Percentiles rank a stretch among this genome's conserved stretches.
Conservation (phyloP, 1,140 invertebrate species). For the Heliothis virescens region DNA sequence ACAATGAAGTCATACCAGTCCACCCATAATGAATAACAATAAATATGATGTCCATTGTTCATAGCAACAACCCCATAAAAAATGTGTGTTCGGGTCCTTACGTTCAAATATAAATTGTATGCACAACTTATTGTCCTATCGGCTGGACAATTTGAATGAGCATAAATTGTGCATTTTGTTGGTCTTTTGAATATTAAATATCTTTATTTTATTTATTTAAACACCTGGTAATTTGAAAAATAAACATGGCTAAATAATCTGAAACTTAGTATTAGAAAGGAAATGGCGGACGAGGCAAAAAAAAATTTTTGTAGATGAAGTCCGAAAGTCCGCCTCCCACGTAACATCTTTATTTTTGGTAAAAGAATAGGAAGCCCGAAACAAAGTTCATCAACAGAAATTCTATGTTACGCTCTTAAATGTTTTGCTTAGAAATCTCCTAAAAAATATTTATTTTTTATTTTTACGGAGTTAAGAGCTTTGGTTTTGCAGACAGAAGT, state of each 20-base stretch:
- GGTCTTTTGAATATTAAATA: background rate
- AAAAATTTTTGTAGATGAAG: background rate
- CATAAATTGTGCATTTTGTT: slow-evolving; percentile 32
- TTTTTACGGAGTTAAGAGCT: background rate
- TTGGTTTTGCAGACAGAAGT: no score
- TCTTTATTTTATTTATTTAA: slow-evolving; percentile 23
- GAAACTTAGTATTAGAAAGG: no score
- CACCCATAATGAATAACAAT: slow-evolving; percentile 39
- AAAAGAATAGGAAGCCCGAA: slow-evolving; percentile 6
- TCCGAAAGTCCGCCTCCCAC: background rate
- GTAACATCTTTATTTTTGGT: background rate
- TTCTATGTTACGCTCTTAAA: background rate
- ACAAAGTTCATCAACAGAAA: slow-evolving; percentile 1
- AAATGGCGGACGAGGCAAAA: no score
- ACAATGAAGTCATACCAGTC: slow-evolving; percentile 67
- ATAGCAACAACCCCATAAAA: slow-evolving; percentile 38
- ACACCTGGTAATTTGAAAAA: slow-evolving; percentile 11
- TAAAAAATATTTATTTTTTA: background rate
- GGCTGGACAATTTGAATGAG: slow-evolving; percentile 29
- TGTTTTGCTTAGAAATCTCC: background rate
- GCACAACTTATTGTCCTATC: slow-evolving; percentile 32
- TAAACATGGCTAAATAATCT: background rate
- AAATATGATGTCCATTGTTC: slow-evolving; percentile 31
- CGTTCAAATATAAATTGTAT: slow-evolving; percentile 39
- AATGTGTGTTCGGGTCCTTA: slow-evolving; percentile 2